phyloP scores from a whole-genome alignment of 1,140 invertebrate species.

The Nylanderia fulva region DNA sequence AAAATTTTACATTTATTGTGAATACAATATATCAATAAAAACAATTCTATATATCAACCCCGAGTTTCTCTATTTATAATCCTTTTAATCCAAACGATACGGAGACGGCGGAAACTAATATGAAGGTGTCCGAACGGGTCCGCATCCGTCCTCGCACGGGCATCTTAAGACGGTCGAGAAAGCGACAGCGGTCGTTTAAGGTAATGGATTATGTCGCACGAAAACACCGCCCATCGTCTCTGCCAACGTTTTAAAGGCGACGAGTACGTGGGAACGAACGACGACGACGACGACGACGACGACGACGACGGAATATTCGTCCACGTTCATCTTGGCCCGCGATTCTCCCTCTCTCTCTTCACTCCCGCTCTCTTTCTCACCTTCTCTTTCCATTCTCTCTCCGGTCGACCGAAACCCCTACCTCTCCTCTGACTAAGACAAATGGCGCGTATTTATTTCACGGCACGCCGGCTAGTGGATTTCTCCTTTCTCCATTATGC shows the following conservation, averaged over 20 bases:
- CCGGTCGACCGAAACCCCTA: neutral
- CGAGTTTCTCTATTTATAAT: conserved; percentile 7
- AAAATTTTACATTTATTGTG: too few relatives aligned
- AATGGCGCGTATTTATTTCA: conserved; percentile 77
- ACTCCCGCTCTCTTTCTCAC: conserved; percentile 33
- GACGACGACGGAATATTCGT: conserved; percentile 54
- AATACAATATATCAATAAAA: too few relatives aligned
- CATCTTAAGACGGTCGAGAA: conserved; percentile 55
- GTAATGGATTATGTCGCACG: conserved; percentile 72
- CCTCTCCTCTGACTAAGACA: conserved; percentile 69
- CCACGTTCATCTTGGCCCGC: conserved; percentile 18
- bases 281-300: conserved; percentile 27
- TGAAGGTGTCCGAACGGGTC: neutral
- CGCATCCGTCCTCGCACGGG: conserved; percentile 34
- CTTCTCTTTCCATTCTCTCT: conserved; percentile 6
- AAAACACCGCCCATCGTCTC: conserved; percentile 6
- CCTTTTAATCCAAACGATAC: conserved; percentile 20
- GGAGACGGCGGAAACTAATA: conserved; percentile 32
- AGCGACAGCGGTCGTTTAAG: conserved; percentile 65
- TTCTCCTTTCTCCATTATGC: conserved; percentile 77
- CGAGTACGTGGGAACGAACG: conserved; percentile 3
- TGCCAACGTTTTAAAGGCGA: conserved; percentile 55
- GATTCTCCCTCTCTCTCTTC: neutral
- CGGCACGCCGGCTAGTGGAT: conserved; percentile 72
- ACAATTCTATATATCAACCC: too few relatives aligned